phyloP scores from a whole-genome alignment of 2,888 invertebrate species.

The Eucera pruinosa region DNA sequence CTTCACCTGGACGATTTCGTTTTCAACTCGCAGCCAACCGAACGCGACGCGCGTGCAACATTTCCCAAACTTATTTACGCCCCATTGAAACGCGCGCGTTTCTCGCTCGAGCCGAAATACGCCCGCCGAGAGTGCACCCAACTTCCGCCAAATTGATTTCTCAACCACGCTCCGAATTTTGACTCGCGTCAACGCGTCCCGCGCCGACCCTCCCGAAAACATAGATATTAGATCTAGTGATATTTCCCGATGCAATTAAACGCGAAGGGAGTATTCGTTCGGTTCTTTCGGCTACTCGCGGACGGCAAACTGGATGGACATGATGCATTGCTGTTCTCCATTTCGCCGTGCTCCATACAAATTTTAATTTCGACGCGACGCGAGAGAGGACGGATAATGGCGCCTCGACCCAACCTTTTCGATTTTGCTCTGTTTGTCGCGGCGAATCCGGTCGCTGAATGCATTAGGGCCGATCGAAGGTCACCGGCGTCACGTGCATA shows the following conservation, averaged over 20 bases:
- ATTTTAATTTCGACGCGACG: constrained; percentile 41
- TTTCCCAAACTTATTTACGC: constrained; percentile 19
- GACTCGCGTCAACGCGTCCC: background rate
- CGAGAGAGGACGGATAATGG: constrained; percentile 41
- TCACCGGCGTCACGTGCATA: constrained; percentile 8
- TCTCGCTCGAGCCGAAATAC: constrained; percentile 12
- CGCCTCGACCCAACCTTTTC: constrained; percentile 30
- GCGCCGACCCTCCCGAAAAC: no score
- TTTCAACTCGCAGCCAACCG: constrained; percentile 8
- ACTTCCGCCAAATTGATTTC: constrained; percentile 38
- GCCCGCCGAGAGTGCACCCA: constrained; percentile 12
- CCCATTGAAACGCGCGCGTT: constrained; percentile 24
- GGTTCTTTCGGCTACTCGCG: background rate
- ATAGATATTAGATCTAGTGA: no score
- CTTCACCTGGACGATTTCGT: constrained; percentile 25
- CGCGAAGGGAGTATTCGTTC: no score
- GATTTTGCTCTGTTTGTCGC: constrained; percentile 6
- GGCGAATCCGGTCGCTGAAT: constrained; percentile 12
- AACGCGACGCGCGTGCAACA: constrained; percentile 2
- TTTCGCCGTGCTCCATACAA: constrained; percentile 28
- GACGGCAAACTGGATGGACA: constrained; percentile 1
- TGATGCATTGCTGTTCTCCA: constrained; percentile 38
- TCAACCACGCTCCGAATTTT: constrained; percentile 1
- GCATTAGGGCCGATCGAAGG: constrained; percentile 48
- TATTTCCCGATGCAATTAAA: no score